A percentile compares a stretch with the other conserved stretches of the same genome.
Conservation (phyloP, 2,888 invertebrate genomes). For the Crematogaster levior region DNA sequence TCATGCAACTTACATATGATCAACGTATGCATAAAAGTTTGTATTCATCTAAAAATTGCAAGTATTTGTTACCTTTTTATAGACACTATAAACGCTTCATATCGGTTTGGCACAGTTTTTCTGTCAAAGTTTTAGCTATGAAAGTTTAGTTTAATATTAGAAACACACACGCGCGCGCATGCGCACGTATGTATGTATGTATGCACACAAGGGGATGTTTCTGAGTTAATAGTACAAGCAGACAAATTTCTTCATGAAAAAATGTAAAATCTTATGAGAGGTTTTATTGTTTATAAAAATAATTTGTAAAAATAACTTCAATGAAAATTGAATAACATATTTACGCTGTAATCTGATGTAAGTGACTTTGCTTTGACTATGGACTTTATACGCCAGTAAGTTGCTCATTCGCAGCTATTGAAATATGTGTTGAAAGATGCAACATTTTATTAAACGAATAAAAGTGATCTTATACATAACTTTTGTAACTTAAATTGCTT, state of each 20-base stretch:
- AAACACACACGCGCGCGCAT: background rate
- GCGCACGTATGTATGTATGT: background rate
- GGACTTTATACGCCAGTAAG: background rate
- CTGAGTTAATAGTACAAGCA: background rate
- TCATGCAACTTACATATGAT: constrained; percentile 17
- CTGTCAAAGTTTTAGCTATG: constrained; percentile 1
- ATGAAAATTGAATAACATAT: no score
- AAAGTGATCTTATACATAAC: background rate
- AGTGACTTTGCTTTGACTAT: no score
- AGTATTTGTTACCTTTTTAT: constrained; percentile 26
- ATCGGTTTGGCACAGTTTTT: constrained; percentile 6
- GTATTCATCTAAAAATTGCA: constrained; percentile 14
- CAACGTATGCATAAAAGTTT: constrained; percentile 36
- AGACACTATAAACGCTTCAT: constrained; percentile 23
- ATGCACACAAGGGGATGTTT: background rate
- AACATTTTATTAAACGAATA: background rate
- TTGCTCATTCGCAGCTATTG: background rate
- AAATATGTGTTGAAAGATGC: background rate
- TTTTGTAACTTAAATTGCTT: background rate
- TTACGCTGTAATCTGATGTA: no score
- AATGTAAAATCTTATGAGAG: background rate
- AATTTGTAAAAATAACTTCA: no score
- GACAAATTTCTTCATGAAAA: background rate
- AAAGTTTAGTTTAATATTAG: background rate
- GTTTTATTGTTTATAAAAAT: background rate